Evolutionary conservation across 1,140 invertebrate genomes (phyloP), one percentile per base, ranked within the genome.

Genomic region (Harpegnathos saltator): DNA sequence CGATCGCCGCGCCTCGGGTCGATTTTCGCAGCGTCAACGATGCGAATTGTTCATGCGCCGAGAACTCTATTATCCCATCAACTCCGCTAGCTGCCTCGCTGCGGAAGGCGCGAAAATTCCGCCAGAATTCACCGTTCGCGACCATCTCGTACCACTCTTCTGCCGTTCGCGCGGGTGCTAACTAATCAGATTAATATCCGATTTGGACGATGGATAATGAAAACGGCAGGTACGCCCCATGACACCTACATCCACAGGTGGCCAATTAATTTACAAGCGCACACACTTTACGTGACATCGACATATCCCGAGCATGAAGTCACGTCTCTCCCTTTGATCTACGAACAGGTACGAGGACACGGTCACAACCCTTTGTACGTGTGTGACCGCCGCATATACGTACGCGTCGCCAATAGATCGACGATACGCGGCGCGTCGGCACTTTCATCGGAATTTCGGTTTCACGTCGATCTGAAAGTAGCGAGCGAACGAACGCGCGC

Each of bases 181-280:
- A 84, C 81, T 89, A 89, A 89, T 89, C 84, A 62, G 88, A 89
- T 89, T 88, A 88, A 88, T 86, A 86, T 84, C 75, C 84, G 84
- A 89, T 89, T 82, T 72, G 58, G 52, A 68, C 68, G 48, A 82
- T 68, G 87, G 84, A 82, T 88, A 89, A 84, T 82, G 87, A 86
- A 86, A 89, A 86, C 84, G 74, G 69, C 33, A 81, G 80, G 59
- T 61, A 74, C 66, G 29, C 65, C n/a, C n/a, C 81, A 72, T 75
- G 74, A 72, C 84, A 81, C 69, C 63, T 89, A 68, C 61, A 84
- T 89, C 88, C 84, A 89, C 88, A 89, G 88, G 88, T 89, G 88
- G 88, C 87, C 88, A 89, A 89, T 89, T 89, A 89, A 89, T 89
- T 89, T 86, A 86, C 87, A 89, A 89, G 87, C 84, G 86, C 80